Base-by-base conservation (phyloP, 2,888 invertebrate genomes). In the Temnothorax rugatulus region DNA sequence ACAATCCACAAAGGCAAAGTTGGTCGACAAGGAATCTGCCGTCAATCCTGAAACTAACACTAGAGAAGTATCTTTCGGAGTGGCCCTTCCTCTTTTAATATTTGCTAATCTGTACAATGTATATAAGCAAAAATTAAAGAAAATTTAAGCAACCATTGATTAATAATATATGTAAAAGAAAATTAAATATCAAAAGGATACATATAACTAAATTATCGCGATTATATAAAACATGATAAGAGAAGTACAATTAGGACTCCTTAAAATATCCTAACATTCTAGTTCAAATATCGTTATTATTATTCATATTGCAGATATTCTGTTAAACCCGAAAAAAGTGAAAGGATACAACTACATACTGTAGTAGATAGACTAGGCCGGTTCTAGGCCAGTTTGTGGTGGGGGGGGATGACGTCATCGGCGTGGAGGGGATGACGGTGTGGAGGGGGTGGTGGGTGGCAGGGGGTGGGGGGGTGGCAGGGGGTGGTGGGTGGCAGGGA, bases 1-100 rank as follows among this genome's bases (percentile, higher is more conserved):
- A 97, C 96, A 41, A 97, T 96, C 99, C 99, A 99, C 79, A 99
- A 95, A 2, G 99, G 97, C 82, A 99, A 95, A 54, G 98, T 97
- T 52, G 97, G 96, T 94, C 4, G 95, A 94, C 11, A 95, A 92
- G 57, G 95, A 95, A 89, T 95, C 95, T 4, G 95, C 94, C 93
- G 95, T 95, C 86, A 96, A 94, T 88, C 95, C 94, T n/a, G n/a
- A 93, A 18, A 93, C 92, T 69, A 93, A 87, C 0, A 92, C 93
- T 13, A 93, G 82, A 3, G 94, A 94, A 29, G 94, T 94, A 64
- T 94, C 94, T 82, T 94, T 92, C 3, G 93, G 91, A n/a, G 94
- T 94, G 7, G 94, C 94, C 57, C 93, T 92, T 73, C 93, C 94
- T 38, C 95, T 94, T 79, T 96, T 94, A 0, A 95, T 94, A 89